A percentile compares a stretch with the other conserved stretches of the same genome.
Conservation (phyloP, 92 coral and sea anemone genomes). For the Zoanthus solanderi region DNA sequence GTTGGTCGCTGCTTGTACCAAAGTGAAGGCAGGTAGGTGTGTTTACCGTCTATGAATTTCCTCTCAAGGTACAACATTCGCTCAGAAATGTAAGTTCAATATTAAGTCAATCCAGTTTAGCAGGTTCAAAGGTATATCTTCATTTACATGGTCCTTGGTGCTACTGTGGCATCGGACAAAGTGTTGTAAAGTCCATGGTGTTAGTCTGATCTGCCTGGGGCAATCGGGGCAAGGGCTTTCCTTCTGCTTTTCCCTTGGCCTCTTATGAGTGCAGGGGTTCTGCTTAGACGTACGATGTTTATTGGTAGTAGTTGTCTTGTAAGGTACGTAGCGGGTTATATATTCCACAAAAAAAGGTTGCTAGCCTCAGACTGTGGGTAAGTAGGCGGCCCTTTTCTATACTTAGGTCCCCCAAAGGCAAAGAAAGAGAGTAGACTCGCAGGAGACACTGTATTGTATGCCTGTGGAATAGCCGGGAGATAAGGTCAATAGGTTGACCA, state of each 20-base stretch:
- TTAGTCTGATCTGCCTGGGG: background rate
- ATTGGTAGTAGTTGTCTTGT: background rate
- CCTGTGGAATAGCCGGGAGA: background rate
- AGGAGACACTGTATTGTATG: background rate
- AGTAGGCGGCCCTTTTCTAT: background rate
- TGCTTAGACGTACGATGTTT: background rate
- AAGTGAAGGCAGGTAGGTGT: background rate
- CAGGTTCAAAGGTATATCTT: background rate
- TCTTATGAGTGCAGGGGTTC: background rate
- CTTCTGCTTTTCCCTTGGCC: background rate
- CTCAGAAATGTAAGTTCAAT: background rate
- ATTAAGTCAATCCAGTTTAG: background rate
- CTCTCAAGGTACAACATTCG: background rate
- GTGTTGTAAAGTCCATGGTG: background rate
- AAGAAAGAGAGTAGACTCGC: background rate
- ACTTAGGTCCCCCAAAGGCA: background rate
- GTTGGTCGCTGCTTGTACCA: background rate
- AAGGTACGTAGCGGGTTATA: background rate
- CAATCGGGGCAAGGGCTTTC: background rate
- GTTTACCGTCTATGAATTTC: background rate
- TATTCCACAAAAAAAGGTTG: slow-evolving; percentile 5
- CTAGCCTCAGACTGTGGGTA: slow-evolving; percentile 6
- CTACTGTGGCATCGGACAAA: background rate
- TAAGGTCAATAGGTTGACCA: background rate
- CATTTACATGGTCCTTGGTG: background rate